A percentile compares a stretch with the other conserved stretches of the same genome.
These are phyloP conservation scores for Euura saliciscinereae DNA, from an alignment of 1,140 invertebrate genomes.

Conservation along the genomic window DNA sequence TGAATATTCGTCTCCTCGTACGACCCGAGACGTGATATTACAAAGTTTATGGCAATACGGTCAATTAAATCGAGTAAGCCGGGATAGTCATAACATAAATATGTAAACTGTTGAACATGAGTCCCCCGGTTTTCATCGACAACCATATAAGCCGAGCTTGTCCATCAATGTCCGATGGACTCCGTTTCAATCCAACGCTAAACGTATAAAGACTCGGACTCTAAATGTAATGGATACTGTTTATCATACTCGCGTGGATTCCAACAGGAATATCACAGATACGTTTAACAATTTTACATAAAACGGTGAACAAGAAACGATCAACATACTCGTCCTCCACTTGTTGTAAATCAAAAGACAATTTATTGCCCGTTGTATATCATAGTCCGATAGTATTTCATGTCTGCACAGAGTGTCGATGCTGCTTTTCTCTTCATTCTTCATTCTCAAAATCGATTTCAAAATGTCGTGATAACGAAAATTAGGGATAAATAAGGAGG, in stretches of 20 bases:
- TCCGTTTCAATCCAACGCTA: constrained; percentile 35
- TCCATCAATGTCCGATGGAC: constrained; percentile 57
- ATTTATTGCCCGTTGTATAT: not conserved
- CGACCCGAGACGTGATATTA: constrained; percentile 42
- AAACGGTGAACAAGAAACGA: not conserved
- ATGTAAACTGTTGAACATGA: constrained; percentile 52
- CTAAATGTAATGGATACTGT: constrained; percentile 41
- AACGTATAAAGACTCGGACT: constrained; percentile 37
- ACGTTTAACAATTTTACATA: not conserved
- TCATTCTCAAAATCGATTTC: too few relatives aligned
- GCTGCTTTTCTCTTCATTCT: too few relatives aligned
- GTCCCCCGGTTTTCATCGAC: constrained; percentile 29
- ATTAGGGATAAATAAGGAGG: too few relatives aligned
- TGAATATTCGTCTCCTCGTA: constrained; percentile 18
- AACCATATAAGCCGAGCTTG: constrained; percentile 57
- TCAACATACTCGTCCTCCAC: not conserved
- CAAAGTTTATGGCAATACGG: constrained; percentile 60
- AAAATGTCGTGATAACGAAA: too few relatives aligned
- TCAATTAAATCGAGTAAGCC: constrained; percentile 57
- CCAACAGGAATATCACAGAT: not conserved
- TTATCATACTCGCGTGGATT: constrained; percentile 36
- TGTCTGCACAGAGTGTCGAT: too few relatives aligned
- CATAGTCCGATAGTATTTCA: too few relatives aligned
- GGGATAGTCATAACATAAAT: constrained; percentile 58
- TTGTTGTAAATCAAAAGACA: not conserved